Evolutionary conservation across 2,888 invertebrate genomes (phyloP).

Genomic region (Megastigmus dorsalis): DNA sequence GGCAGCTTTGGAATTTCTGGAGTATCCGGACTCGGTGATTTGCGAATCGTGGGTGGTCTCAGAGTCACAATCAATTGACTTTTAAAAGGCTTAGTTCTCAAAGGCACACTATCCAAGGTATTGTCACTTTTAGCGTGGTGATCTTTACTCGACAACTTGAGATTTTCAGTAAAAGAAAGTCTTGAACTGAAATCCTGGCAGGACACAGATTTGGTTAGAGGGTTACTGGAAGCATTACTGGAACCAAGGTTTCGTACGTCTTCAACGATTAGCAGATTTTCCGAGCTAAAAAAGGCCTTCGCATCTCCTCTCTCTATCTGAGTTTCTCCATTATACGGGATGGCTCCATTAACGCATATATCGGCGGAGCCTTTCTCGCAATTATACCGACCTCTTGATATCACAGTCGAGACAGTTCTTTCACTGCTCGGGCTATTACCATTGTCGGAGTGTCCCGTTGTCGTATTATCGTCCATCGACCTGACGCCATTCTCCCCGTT

Average conservation of each 20-base stretch:
- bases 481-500: conserved; percentile 15
- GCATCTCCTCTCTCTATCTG: conserved; percentile 53
- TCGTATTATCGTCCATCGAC: conserved; percentile 48
- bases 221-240: conserved; percentile 50
- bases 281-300: conserved; percentile 64
- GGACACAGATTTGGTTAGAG: conserved; percentile 66
- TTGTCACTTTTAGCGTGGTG: conserved; percentile 67
- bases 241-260: conserved; percentile 12
- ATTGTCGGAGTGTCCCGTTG: conserved; percentile 58
- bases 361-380: conserved; percentile 66
- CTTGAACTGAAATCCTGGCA: conserved; percentile 67
- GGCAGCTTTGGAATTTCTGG: conserved; percentile 68
- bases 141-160: conserved; percentile 57
- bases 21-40: conserved; percentile 56
- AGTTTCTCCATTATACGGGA: conserved; percentile 45
- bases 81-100: conserved; percentile 65
- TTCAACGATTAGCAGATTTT: conserved; percentile 61
- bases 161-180: conserved; percentile 55
- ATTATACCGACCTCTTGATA: conserved; percentile 31
- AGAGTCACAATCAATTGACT: conserved; percentile 72
- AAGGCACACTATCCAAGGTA: conserved; percentile 60
- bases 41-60: conserved; percentile 52
- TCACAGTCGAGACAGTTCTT: conserved; percentile 62
- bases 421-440: conserved; percentile 63
- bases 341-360: conserved; percentile 65